Evolutionary conservation across 2,888 invertebrate species (phyloP), one percentile per base, ranked within the genome.

Genomic region (Pelosia muscerda): DNA sequence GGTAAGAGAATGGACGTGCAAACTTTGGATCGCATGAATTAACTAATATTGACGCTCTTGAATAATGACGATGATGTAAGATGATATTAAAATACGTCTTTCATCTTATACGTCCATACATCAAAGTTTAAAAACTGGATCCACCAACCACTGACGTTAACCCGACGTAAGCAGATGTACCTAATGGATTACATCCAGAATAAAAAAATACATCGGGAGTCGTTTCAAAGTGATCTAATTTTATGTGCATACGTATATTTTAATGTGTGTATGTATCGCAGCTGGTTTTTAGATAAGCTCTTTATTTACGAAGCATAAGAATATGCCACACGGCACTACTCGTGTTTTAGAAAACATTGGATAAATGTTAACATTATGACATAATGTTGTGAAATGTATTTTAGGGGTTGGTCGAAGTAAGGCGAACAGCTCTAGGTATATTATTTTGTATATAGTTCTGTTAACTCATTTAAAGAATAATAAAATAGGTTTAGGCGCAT

Each of bases 271-370:
- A 66, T 72, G 65, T 76, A 67, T 73, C 56, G 65, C 81, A 81
- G 80, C 77, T 81, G 81, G 72, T 79, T 75, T 67, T 57, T 66
- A 68, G 57, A 53, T 79, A 75, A 81, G 72, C 81, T 81, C 59
- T 75, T 79, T 81, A 79, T 81, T 81, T 79, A 75, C 57, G 59
- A 56, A 64, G 63, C 64, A 67, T 69, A 10, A 66, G 64, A 70
- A 19, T n/a, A n/a, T 54, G 72, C 64, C 76, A 73, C 79, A 79
- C 76, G 81, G 72, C 78, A 81, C 76, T 67, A 81, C 56, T 69
- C 68, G 71, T 67, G 34, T 31, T 63, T 9, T 8, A 26, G 53
- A 26, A 26, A 34, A 54, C 22, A 28, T 28, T 10, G 28, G 4
- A 25, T 15, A 34, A n/a, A 54, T 31, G n/a, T 28, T 11, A 3